These are phyloP conservation scores for Penaeus indicus DNA, from an alignment of 1,140 invertebrate genomes.

Conservation along the genomic window DNA sequence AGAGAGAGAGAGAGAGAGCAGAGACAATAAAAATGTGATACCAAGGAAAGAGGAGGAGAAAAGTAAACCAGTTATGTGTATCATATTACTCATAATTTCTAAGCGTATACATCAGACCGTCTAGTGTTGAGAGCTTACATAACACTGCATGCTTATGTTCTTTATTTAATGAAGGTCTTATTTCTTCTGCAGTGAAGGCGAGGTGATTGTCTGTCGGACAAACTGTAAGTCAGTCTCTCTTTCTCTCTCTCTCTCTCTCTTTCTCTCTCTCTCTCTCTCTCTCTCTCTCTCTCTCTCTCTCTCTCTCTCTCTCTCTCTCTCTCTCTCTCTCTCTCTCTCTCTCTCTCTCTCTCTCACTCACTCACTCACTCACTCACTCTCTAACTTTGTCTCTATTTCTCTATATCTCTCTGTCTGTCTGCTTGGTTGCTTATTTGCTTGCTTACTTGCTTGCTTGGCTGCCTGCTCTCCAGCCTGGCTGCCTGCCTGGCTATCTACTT, in stretches of 20 bases:
- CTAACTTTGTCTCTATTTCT: background rate
- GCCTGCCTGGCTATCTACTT: too few relatives aligned
- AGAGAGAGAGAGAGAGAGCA: background rate
- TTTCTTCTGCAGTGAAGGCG: too few relatives aligned
- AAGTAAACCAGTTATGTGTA: too few relatives aligned
- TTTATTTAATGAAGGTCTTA: too few relatives aligned
- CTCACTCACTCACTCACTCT: conserved; percentile 16
- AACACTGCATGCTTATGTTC: too few relatives aligned
- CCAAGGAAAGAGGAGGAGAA: too few relatives aligned
- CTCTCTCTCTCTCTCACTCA: conserved; percentile 17
- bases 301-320: conserved; percentile 12
- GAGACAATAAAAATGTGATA: background rate
- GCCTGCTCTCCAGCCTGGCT: too few relatives aligned
- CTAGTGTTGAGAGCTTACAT: too few relatives aligned
- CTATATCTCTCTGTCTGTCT: conserved; percentile 1
- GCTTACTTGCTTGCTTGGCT: background rate
- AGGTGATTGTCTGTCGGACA: too few relatives aligned
- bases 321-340: conserved; percentile 17
- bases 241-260: conserved; percentile 10
- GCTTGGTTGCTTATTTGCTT: background rate
- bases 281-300: background rate
- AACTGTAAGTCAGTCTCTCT: background rate
- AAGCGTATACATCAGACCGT: too few relatives aligned
- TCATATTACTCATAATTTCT: too few relatives aligned
- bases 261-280: conserved; percentile 10